Base-by-base conservation (phyloP, 2,113 vertebrate genomes). In the Zapornia atra region DNA sequence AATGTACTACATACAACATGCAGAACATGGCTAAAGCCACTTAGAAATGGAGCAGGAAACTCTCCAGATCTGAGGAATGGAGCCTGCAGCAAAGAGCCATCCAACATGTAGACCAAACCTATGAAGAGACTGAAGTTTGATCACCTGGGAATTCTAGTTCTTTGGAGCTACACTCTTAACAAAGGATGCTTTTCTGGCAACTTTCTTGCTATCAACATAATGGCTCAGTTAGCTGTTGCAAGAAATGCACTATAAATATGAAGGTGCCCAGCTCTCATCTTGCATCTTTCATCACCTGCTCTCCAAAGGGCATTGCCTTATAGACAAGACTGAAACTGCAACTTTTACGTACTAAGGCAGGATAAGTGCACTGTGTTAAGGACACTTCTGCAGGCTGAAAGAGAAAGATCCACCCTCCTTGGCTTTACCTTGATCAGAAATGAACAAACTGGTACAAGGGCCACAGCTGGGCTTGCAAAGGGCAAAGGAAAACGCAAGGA, bases 141-240 rank as follows among this genome's bases (percentile, higher is more conserved):
- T 70, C 60, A 83, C 5, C 85, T 78, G 88, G 82, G 72, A 95
- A 78, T 84, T 94, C 68, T 72, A 61, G 33, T n/a, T 89, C 82
- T 75, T 56, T 40, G 61, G 68, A 93, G 69, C 70, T 36, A 11
- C 12, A 10, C 53, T 72, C 69, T 53, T 50, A 84, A 85, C 21
- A 90, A 86, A 64, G 81, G 65, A 70, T 48, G 77, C 60, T 90
- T 86, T 86, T 94, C 91, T 65, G 5, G 90, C 61, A 92, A 19
- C 31, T 31, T 83, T 15, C 72, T 91, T 57, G 77, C 72, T 68
- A 71, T 64, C 65, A 53, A 33, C 50, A 12, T 57, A 68, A 75
- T 10, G 59, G 72, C 81, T 61, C 50, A 54, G 69, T 72, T 46
- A 65, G 63, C 59, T 61, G 20, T 65, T 68, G 57, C 91, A 92